Percentiles rank a stretch among this genome's conserved stretches.
Evolutionary conservation across 2,888 invertebrate genomes (phyloP).

Genomic region (Acanthosepion pharaonis): DNA sequence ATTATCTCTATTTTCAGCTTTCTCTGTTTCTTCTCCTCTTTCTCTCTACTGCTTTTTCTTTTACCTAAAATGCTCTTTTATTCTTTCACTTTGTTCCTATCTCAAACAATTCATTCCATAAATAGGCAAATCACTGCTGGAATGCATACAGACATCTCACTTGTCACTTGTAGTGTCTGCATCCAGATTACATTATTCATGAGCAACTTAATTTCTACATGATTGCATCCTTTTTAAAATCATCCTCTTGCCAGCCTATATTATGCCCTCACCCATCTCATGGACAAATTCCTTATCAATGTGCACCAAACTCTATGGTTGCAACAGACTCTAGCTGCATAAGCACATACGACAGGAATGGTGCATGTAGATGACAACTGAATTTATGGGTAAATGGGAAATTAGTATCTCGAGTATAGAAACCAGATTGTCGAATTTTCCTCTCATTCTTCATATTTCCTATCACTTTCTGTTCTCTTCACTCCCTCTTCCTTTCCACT

Average conservation of each 20-base stretch:
- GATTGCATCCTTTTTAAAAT: constrained; percentile 33
- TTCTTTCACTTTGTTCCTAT: background rate
- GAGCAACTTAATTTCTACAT: constrained; percentile 1
- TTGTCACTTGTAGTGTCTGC: background rate
- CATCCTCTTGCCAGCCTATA: background rate
- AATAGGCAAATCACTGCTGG: background rate
- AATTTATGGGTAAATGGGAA: background rate
- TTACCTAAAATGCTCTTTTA: background rate
- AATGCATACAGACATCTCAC: background rate
- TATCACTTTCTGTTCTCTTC: too few species aligned
- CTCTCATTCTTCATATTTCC: too few species aligned
- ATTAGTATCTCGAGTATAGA: background rate
- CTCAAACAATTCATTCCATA: background rate
- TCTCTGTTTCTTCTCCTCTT: background rate
- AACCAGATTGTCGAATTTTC: too few species aligned
- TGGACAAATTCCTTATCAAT: background rate
- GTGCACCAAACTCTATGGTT: background rate
- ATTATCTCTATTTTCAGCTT: background rate
- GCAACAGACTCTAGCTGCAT: background rate
- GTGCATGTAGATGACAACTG: background rate
- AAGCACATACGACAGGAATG: background rate
- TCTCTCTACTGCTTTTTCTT: background rate
- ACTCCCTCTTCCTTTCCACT: too few species aligned
- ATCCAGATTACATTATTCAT: constrained; percentile 9
- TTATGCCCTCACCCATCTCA: background rate